phyloP scores from a whole-genome alignment of 2,797 vertebrate species.

The Pteronotus mesoamericanus region DNA sequence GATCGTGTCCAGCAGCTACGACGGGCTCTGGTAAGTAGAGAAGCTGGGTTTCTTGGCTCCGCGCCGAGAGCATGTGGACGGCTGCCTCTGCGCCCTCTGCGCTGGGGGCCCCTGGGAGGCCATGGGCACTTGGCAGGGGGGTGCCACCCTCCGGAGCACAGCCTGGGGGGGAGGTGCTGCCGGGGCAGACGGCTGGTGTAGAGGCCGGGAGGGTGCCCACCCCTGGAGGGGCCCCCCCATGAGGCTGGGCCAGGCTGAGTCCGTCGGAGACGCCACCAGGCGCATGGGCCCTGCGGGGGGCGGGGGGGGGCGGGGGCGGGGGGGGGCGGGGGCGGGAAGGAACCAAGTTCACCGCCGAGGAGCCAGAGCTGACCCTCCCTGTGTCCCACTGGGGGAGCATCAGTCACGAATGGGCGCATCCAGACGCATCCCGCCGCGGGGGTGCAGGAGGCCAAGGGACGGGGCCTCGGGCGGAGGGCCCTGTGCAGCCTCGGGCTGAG shows the following conservation, averaged over 20 bases:
- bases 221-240: too few relatives aligned
- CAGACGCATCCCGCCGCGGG: not conserved
- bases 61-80: too few relatives aligned
- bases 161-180: not conserved
- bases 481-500: not conserved
- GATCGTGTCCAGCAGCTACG: constrained; percentile 99
- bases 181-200: not conserved
- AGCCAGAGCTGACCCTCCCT: not conserved
- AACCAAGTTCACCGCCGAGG: not conserved
- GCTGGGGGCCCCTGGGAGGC: too few relatives aligned
- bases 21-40: constrained; percentile 93
- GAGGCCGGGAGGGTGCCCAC: not conserved
- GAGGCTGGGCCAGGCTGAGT: not conserved
- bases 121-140: too few relatives aligned
- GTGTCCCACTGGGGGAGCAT: not conserved
- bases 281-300: not conserved
- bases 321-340: too few relatives aligned
- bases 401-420: not conserved
- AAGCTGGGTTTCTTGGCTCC: not conserved
- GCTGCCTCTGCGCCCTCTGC: too few relatives aligned
- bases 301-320: too few relatives aligned
- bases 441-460: not conserved
- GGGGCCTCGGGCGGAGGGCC: not conserved
- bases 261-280: not conserved
- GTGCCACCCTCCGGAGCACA: too few relatives aligned